phyloP scores from a whole-genome alignment of 92 coral and sea anemone species.

The Phenganax subtilis region DNA sequence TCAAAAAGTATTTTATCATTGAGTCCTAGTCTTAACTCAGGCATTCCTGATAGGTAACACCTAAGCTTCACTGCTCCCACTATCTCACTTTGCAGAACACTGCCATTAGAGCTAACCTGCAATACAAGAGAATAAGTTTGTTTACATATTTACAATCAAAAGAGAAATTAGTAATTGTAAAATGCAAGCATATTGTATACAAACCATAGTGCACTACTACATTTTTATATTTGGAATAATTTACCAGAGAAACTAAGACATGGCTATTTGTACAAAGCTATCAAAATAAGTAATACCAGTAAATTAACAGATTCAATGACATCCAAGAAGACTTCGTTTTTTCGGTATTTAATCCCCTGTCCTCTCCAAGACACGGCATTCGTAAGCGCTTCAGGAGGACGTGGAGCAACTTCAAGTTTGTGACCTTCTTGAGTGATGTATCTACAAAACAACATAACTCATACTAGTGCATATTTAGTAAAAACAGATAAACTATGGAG shows the following conservation, averaged over 20 bases:
- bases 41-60: conserved; percentile 94
- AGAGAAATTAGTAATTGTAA: not conserved
- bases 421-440: conserved; percentile 98
- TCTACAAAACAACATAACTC: conserved; percentile 36
- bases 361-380: conserved; percentile 99
- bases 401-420: conserved; percentile 87
- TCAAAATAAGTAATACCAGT: conserved; percentile 48
- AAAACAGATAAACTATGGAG: not conserved
- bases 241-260: too few species aligned
- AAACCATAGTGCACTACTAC: not conserved
- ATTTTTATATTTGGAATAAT: too few species aligned
- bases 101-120: conserved; percentile 91
- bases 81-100: conserved; percentile 94
- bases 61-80: conserved; percentile 94
- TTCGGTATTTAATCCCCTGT: conserved; percentile 89
- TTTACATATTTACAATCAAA: not conserved
- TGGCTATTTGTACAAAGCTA: too few species aligned
- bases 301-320: conserved; percentile 98
- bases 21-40: conserved; percentile 89
- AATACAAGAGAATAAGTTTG: not conserved
- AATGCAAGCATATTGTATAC: not conserved
- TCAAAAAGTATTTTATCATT: conserved; percentile 96
- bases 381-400: conserved; percentile 95
- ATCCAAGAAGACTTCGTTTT: conserved; percentile 96
- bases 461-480: not conserved